phyloP scores from a whole-genome alignment of 2,888 invertebrate genomes.

The Laothoe populi region DNA sequence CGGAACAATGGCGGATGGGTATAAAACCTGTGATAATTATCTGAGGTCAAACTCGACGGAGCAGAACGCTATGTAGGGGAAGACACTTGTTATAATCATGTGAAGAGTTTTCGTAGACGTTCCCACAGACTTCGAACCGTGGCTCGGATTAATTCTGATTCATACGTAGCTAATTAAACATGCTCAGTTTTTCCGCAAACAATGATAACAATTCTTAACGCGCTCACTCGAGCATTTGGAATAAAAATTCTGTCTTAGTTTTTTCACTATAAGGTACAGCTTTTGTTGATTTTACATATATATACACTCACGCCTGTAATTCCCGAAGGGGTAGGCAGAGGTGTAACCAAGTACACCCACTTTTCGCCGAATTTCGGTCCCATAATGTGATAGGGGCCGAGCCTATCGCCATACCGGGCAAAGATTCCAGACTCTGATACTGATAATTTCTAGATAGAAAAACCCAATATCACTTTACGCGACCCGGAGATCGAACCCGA shows the following conservation, averaged over 20 bases:
- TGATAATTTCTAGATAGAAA: too few species aligned
- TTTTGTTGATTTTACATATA: background rate
- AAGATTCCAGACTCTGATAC: too few species aligned
- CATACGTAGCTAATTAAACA: slow-evolving; percentile 79
- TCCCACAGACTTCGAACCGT: slow-evolving; percentile 68
- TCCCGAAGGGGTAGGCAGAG: too few species aligned
- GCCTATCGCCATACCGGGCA: too few species aligned
- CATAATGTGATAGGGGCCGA: too few species aligned
- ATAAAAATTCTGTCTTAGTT: background rate
- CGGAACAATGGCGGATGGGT: slow-evolving; percentile 75
- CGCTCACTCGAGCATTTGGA: slow-evolving; percentile 1
- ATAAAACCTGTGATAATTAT: slow-evolving; percentile 79
- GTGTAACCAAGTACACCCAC: too few species aligned
- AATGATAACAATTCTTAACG: slow-evolving; percentile 41
- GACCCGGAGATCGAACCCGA: too few species aligned
- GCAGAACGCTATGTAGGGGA: slow-evolving; percentile 80
- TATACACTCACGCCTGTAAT: background rate
- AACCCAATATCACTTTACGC: too few species aligned
- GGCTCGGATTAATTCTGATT: slow-evolving; percentile 79
- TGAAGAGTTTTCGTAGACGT: slow-evolving; percentile 82
- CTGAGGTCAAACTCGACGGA: slow-evolving; percentile 73
- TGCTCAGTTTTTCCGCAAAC: slow-evolving; percentile 72
- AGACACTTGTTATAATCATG: slow-evolving; percentile 77
- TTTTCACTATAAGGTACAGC: background rate
- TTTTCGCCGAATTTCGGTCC: too few species aligned